Conservation (phyloP, 2,888 invertebrate genomes). For the Cosmopolites sordidus region DNA sequence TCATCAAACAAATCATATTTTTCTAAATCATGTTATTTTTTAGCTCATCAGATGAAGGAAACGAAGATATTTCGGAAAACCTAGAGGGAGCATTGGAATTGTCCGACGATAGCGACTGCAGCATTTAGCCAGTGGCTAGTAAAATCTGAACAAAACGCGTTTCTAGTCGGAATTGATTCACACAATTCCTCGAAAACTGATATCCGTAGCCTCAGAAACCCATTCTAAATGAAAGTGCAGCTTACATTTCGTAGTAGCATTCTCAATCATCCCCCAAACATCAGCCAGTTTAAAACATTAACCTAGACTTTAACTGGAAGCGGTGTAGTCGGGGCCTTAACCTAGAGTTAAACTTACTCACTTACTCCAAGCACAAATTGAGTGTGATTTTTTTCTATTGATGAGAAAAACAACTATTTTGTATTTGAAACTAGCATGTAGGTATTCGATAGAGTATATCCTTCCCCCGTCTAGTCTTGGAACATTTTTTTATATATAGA, state of each 20-base stretch:
- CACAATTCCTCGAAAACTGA: slow-evolving; percentile 2
- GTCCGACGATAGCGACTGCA: slow-evolving; percentile 59
- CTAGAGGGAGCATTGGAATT: slow-evolving; percentile 53
- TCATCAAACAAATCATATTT: too few relatives aligned
- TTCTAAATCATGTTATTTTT: slow-evolving; percentile 7
- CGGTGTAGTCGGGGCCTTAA: neutral
- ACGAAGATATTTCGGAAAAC: slow-evolving; percentile 62
- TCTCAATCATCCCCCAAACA: neutral
- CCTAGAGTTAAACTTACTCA: neutral
- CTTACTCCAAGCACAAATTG: slow-evolving; percentile 27
- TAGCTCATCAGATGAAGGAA: slow-evolving; percentile 67
- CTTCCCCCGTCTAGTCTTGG: slow-evolving; percentile 14
- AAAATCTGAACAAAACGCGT: neutral
- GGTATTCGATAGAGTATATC: slow-evolving; percentile 10
- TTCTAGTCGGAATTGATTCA: neutral
- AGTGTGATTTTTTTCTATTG: slow-evolving; percentile 35
- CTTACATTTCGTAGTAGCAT: slow-evolving; percentile 13
- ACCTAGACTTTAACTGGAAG: neutral
- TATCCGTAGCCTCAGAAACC: slow-evolving; percentile 10
- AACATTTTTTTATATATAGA: neutral
- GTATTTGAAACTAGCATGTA: slow-evolving; percentile 27
- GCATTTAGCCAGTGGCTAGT: slow-evolving; percentile 49
- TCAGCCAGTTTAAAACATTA: neutral
- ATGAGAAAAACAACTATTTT: slow-evolving; percentile 34
- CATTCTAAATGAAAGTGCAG: slow-evolving; percentile 22